Conservation (phyloP, 2,888 invertebrate genomes). For the Ctenicera cuprea region DNA sequence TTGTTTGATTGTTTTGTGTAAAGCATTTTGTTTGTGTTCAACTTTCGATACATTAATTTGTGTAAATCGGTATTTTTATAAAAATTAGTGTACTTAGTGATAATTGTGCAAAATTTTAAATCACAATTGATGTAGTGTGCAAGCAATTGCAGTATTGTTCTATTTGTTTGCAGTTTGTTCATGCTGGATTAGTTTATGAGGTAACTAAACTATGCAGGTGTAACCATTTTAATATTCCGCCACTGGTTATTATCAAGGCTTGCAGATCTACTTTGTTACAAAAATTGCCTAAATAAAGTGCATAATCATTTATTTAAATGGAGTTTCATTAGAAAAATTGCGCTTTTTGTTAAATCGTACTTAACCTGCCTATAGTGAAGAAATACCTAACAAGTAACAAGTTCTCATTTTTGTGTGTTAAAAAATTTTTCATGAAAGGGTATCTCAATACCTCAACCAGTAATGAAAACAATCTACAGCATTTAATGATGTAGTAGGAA, state of each 20-base stretch:
- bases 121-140: conserved; percentile 59
- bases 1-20: conserved; percentile 32
- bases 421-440: no score
- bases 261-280: conserved; percentile 60
- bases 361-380: no score
- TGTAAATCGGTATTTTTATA: conserved; percentile 61
- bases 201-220: conserved; percentile 53
- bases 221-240: conserved; percentile 58
- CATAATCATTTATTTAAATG: conserved; percentile 62
- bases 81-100: conserved; percentile 58
- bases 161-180: conserved; percentile 49
- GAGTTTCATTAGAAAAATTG: conserved; percentile 11
- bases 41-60: conserved; percentile 50
- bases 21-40: conserved; percentile 37
- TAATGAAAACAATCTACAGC: no score
- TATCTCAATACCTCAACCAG: no score
- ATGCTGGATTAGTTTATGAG: conserved; percentile 53
- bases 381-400: no score
- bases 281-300: conserved; percentile 63
- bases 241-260: conserved; percentile 57
- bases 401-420: no score
- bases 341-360: no score
- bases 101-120: conserved; percentile 57
- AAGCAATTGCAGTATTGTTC: conserved; percentile 56
- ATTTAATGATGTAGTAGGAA: no score